A percentile compares a stretch with the other conserved stretches of the same genome.
Conservation (phyloP, 1,140 invertebrate species). For the Aporrectodea caliginosa region DNA sequence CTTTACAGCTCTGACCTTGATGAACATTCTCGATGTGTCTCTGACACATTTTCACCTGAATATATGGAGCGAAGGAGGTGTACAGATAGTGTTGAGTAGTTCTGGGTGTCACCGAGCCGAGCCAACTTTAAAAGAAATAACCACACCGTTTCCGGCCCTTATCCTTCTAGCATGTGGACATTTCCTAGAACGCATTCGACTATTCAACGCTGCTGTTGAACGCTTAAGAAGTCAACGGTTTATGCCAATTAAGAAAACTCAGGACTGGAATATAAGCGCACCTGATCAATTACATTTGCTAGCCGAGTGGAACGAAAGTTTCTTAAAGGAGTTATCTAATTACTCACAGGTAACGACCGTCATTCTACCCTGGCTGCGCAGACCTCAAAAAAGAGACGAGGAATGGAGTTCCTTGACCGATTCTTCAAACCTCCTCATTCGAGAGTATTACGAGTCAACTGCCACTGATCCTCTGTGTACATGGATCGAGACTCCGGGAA, state of each 20-base stretch:
- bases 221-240: neutral
- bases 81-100: no score
- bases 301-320: neutral
- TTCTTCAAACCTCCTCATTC: neutral
- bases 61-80: no score
- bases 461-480: neutral
- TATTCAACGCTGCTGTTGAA: neutral
- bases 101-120: no score
- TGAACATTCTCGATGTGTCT: no score
- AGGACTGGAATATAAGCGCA: neutral
- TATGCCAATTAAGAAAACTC: neutral
- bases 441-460: neutral
- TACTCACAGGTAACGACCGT: neutral
- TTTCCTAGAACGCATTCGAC: neutral
- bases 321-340: neutral
- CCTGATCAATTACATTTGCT: neutral
- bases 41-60: no score
- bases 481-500: neutral
- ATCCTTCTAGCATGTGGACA: neutral
- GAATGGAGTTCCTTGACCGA: neutral
- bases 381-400: neutral
- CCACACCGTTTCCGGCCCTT: neutral
- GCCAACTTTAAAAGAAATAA: neutral
- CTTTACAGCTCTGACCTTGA: no score
- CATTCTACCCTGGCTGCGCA: neutral